Base-by-base conservation (phyloP, 2,888 invertebrate species). In the Minunthozetes semirufus region DNA sequence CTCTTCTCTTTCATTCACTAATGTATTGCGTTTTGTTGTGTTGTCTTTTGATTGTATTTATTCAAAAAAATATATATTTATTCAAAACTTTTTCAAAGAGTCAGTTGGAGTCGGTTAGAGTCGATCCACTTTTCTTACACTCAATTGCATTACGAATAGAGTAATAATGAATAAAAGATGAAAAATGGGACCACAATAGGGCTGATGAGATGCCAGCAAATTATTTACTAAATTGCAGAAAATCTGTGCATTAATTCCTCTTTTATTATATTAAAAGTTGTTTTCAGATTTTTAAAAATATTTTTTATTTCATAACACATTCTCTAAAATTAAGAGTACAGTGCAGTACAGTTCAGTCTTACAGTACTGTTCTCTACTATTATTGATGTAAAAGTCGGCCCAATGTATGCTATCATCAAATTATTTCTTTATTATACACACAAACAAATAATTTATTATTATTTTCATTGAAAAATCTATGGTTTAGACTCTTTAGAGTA, bases 151-250 rank as follows among this genome's bases (percentile, higher is more conserved):
- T 33, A 29, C 22, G 25, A 33, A 33, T 8, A 6, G 13, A 13
- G 11, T 48, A 53, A 53, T 25, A 63, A 63, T 33, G 25, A 56
- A 56, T 22, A 63, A 63, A 63, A 33, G 61, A 63, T 46, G 25
- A 68, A 68, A 68, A 68, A 68, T 68, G 68, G 42, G 68, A 29
- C 29, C 68, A 68, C 68, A 68, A 68, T 68, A 46, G 68, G 68
- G 42, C 19, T 68, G 61, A 68, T 68, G 68, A 68, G 68, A 68
- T 33, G 68, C 19, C 68, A 68, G 42, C 19, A 68, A 68, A 68
- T 68, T 68, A 68, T 68, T 68, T 33, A 25, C 56, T 25, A 56
- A 56, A 53, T 48, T 53, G 53, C n/a, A 53, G 33, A 33, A 53
- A 19, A 53, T 19, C 19, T 53, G 2, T n/a, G 53, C 53, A 53